Base-by-base conservation (phyloP, 1,140 invertebrate genomes). In the Scaptomyza pallida region DNA sequence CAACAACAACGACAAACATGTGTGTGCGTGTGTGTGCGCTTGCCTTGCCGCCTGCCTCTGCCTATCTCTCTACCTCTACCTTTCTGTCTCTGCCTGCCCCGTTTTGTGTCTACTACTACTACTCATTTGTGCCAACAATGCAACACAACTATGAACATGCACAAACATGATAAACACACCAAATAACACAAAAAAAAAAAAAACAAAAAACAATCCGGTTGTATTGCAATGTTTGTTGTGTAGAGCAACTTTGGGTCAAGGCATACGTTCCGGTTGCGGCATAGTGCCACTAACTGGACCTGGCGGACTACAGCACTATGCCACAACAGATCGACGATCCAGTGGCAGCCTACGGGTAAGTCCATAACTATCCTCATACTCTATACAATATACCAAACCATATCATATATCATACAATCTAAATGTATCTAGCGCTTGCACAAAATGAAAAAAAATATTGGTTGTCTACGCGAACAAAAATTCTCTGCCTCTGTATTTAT, bases 231-330 rank as follows among this genome's bases (percentile, higher is more conserved):
- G 83, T 89, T 81, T 77, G 81, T 89, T 90, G 83, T 89, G 76
- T 93, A 95, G 94, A 93, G 93, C 93, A 92, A 93, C 93, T 92
- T 93, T 93, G 91, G 93, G 93, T 90, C 93, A 94, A 91, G 93
- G 93, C 91, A 93, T 93, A 54, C 92, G 93, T 70, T 92, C 93
- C 77, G 92, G 92, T 76, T 92, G 93, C 61, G 91, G 92, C 60
- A 90, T 92, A 69, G 93, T 91, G 72, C 90, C 90, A 91, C 89
- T 93, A 91, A 89, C 92, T 91, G 79, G 92, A 92, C 70, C 92
- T 90, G 72, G 93, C 92, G 80, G 93, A 80, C 75, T 90, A 43
- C 89, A 89, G 78, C 90, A 91, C 71, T 89, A 89, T 80, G 86
- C 89, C 57, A 85, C 85, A 72, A 77, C 86, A 59, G 89, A 92